Base-by-base conservation (phyloP, 2,797 vertebrate species). In the Mus caroli region DNA sequence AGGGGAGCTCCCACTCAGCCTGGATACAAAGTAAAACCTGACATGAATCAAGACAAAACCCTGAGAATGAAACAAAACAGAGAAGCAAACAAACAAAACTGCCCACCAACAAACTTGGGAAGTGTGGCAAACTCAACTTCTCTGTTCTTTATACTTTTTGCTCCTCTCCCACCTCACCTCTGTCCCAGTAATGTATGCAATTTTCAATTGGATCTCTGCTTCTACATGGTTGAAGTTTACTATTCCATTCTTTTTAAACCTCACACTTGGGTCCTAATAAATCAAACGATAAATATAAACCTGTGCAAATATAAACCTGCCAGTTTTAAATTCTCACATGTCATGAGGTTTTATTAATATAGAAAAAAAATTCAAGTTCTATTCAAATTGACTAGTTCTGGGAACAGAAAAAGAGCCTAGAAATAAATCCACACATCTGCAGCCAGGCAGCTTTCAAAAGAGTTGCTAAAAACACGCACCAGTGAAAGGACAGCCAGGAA, bases 271-370 rank as follows among this genome's bases (percentile, higher is more conserved):
- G 15, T 83, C 82, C 76, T 94, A 94, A 92, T 75, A 90, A 93
- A 90, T 80, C 82, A 94, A 95, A 88, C 46, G 84, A 88, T 71
- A 79, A 92, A 50, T 89, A 87, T 58, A 91, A 95, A 69, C 24
- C 54, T 11, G 24, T 75, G n/a, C 11, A 92, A 90, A 93, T 54
- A 92, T 46, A 83, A 71, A 87, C 64, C n/a, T 75, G 15, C 40
- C 46, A 75, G 56, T 69, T 71, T 92, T 93, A 94, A 91, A 96
- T 26, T 75, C 24, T 93, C 56, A 52, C 13, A 52, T 24, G 26
- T 89, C 60, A 75, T 79, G 24, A 93, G 43, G 7, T 56, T 95
- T 67, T 73, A 88, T 22, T 80, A 75, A 88, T 19, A 92, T 1
- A 87, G n/a, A 76, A 67, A 50, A 50, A 50, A 90, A 28, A 20